Conservation (phyloP, 2,113 vertebrate genomes). For the Catharus fuscescens region DNA sequence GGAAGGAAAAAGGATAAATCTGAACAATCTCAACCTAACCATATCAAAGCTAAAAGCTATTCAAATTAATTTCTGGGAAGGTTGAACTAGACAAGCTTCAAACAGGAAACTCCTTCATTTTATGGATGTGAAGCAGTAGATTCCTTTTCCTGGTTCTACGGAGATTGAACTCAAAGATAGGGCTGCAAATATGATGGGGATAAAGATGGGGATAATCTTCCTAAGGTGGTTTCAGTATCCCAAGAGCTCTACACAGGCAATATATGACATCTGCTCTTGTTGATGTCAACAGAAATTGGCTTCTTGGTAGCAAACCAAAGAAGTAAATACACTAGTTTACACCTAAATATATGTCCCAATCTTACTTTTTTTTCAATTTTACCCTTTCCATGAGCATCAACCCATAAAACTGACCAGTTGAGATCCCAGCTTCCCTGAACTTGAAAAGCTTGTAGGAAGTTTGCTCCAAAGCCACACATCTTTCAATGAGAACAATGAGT, state of each 20-base stretch:
- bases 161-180: not conserved
- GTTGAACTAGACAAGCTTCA: not conserved
- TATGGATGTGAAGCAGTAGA: not conserved
- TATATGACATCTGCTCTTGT: not conserved
- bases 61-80: not conserved
- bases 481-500: constrained; percentile 7
- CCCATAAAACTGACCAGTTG: not conserved
- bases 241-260: not conserved
- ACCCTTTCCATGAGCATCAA: not conserved
- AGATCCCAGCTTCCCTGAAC: not conserved
- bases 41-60: not conserved
- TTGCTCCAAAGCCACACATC: not conserved
- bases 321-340: not conserved
- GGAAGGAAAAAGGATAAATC: not conserved
- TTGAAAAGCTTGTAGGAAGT: not conserved
- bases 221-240: not conserved
- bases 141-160: not conserved
- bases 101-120: not conserved
- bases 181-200: not conserved
- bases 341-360: not conserved
- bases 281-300: not conserved
- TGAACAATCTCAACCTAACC: not conserved
- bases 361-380: not conserved
- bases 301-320: not conserved
- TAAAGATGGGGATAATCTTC: not conserved